Evolutionary conservation across 2,113 vertebrate genomes (phyloP), one percentile per base, ranked within the genome.

Genomic region (Brachyhypopomus occidentalis): DNA sequence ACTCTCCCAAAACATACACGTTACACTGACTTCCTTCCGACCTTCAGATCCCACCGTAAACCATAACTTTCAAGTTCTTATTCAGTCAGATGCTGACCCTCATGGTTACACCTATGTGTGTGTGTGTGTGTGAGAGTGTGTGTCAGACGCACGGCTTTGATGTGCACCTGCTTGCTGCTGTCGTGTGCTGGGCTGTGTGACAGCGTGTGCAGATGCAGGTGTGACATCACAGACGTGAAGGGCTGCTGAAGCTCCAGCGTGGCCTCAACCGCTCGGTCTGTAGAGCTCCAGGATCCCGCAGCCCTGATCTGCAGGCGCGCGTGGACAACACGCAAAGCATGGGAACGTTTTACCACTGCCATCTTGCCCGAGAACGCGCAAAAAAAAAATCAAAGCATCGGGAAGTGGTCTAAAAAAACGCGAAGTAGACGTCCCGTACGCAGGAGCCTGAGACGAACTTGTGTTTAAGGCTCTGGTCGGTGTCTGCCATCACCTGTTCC

Each of bases 301-400:
- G 90, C 83, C 58, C 72, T 85, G 66, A 95, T 36, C 94, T 94
- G n/a, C n/a, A n/a, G n/a, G n/a, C n/a, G n/a, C n/a, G n/a, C n/a
- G n/a, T n/a, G n/a, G n/a, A n/a, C n/a, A n/a, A n/a, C n/a, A n/a
- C n/a, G n/a, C n/a, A n/a, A n/a, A n/a, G n/a, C n/a, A n/a, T n/a
- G n/a, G n/a, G n/a, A n/a, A n/a, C n/a, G n/a, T n/a, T n/a, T n/a
- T n/a, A n/a, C n/a, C n/a, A n/a, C n/a, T n/a, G n/a, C n/a, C n/a
- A n/a, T n/a, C n/a, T n/a, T n/a, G n/a, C n/a, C n/a, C n/a, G n/a
- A n/a, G n/a, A n/a, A n/a, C n/a, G n/a, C n/a, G n/a, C n/a, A n/a
- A n/a, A n/a, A n/a, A n/a, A n/a, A n/a, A n/a, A n/a, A n/a, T n/a
- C n/a, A n/a, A n/a, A n/a, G n/a, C n/a, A n/a, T n/a, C n/a, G n/a